phyloP scores from a whole-genome alignment of 2,113 vertebrate genomes.

The Xyrauchen texanus region DNA sequence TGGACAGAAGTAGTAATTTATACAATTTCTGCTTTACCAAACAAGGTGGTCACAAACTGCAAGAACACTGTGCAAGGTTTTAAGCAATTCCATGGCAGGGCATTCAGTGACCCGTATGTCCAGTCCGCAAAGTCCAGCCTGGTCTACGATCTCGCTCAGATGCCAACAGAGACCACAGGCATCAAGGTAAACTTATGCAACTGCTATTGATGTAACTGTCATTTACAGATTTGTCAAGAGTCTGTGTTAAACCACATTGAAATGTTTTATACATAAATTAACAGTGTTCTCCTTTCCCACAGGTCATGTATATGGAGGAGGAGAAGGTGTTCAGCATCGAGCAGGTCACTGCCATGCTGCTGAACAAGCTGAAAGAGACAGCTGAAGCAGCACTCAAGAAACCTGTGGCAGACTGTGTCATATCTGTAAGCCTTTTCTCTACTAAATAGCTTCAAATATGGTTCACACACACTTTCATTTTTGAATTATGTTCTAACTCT shows the following conservation, averaged over 20 bases:
- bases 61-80: slow-evolving; percentile 96
- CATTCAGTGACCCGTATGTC: slow-evolving; percentile 88
- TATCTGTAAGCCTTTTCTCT: slow-evolving; percentile 81
- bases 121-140: slow-evolving; percentile 83
- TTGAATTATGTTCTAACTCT: too few relatives aligned
- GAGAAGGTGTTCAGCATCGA: slow-evolving; percentile 91
- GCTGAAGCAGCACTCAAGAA: slow-evolving; percentile 94
- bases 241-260: too few relatives aligned
- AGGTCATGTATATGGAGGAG: slow-evolving; percentile 98
- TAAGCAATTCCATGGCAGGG: slow-evolving; percentile 94
- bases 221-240: too few relatives aligned
- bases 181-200: slow-evolving; percentile 80
- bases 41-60: slow-evolving; percentile 93
- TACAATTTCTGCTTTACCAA: neutral
- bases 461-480: too few relatives aligned
- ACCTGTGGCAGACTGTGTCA: slow-evolving; percentile 93
- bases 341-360: slow-evolving; percentile 92
- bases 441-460: too few relatives aligned
- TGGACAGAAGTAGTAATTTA: neutral
- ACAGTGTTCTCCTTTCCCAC: neutral
- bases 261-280: too few relatives aligned
- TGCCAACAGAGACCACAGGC: slow-evolving; percentile 87
- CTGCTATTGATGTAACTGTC: too few relatives aligned
- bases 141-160: slow-evolving; percentile 87
- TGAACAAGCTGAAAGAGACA: slow-evolving; percentile 94